A percentile compares a stretch with the other conserved stretches of the same genome.
These are phyloP conservation scores for Ctenopoma kingsleyae DNA, from an alignment of 2,797 vertebrate species.

Conservation along the genomic window DNA sequence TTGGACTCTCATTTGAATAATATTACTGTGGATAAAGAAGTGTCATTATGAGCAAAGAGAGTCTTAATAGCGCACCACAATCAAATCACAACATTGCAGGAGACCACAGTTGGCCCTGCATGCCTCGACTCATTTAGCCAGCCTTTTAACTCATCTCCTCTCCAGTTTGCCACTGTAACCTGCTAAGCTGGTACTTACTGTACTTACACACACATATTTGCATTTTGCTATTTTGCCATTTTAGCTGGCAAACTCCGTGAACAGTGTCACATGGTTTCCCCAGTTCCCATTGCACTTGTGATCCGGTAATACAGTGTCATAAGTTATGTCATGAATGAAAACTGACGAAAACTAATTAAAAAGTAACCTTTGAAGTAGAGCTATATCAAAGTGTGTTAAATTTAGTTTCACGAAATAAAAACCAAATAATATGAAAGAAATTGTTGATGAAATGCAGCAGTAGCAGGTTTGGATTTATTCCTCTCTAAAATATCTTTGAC, in stretches of 20 bases:
- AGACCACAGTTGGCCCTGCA: constrained; percentile 52
- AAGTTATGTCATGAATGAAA: background rate
- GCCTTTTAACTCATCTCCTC: constrained; percentile 63
- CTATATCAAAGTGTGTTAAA: too few species aligned
- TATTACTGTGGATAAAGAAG: constrained; percentile 79
- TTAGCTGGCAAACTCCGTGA: constrained; percentile 31
- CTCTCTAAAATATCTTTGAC: background rate
- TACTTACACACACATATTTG: constrained; percentile 36
- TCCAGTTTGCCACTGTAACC: constrained; percentile 67
- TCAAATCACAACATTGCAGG: constrained; percentile 80
- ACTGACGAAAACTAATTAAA: too few species aligned
- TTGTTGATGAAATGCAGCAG: background rate
- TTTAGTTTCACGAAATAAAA: too few species aligned
- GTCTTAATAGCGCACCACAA: constrained; percentile 73
- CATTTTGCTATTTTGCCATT: constrained; percentile 40
- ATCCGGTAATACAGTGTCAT: constrained; percentile 26
- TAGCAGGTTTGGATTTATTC: background rate
- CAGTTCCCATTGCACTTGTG: constrained; percentile 28
- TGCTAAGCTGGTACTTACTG: constrained; percentile 66
- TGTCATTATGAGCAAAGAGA: constrained; percentile 74
- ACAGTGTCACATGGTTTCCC: constrained; percentile 28
- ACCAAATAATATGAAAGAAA: too few species aligned
- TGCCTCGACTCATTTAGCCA: constrained; percentile 63
- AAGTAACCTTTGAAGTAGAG: too few species aligned
- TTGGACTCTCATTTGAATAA: constrained; percentile 81